Evolutionary conservation across 2,797 vertebrate genomes (phyloP), one percentile per base, ranked within the genome.

Genomic region (Heterohyrax brucei): DNA sequence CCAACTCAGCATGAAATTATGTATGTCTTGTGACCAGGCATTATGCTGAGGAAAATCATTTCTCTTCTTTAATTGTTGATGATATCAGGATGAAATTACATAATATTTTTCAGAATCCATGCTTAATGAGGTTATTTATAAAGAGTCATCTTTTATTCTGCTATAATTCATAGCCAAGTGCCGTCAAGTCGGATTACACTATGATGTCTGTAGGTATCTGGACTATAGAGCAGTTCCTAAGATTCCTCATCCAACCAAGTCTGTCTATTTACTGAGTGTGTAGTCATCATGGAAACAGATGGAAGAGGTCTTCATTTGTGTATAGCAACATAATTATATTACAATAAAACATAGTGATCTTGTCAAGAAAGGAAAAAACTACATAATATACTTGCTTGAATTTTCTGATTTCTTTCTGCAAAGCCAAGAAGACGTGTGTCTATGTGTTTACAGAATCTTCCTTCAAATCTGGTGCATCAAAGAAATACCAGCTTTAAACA

Each of bases 241-340:
- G 62, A 61, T 73, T 6, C 9, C 46, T 78, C 22, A 85, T 33
- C 21, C 26, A 46, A 19, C 22, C 22, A 75, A 90, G 89, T 53
- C 22, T 73, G 22, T 33, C 22, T 80, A 26, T 89, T 78, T 86
- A 30, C 62, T 78, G 22, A 84, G 79, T 48, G 44, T 39, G 70
- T 2, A 94, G 30, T 83, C 66, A 66, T 33, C 72, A 39, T 50
- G 72, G n/a, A 92, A 94, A 59, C 87, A 92, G 96, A 95, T 93
- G 70, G n/a, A 81, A 64, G 44, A 76, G 28, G 16, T 72, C 39
- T 48, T 87, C 16, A 61, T 68, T 86, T 86, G 87, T 76, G 33
- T 53, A 83, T 33, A 39, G 33, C 72, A 95, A 75, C 48, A 76
- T 95, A 88, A 94, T 94, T 90, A 82, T 68, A 91, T 87, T 95